These are phyloP conservation scores for Mionectes olivaceus DNA, from an alignment of 2,797 vertebrate genomes.

Conservation along the genomic window DNA sequence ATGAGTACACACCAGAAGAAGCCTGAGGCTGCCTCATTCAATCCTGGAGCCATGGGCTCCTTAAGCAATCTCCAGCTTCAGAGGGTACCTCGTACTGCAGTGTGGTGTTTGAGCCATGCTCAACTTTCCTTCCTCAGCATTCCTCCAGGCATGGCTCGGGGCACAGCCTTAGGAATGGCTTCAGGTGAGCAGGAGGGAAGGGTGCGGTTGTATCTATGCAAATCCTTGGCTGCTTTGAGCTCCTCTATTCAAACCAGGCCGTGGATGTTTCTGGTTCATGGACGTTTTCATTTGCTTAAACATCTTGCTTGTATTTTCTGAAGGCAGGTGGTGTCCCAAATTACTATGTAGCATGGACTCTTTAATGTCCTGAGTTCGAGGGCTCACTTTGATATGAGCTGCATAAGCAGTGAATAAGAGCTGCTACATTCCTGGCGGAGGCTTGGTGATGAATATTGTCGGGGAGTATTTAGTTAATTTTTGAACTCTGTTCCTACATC, in stretches of 20 bases:
- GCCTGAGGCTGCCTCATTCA: neutral
- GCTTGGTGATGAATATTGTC: neutral
- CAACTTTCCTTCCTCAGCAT: neutral
- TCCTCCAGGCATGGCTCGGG: neutral
- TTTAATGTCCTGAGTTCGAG: neutral
- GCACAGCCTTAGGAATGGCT: neutral
- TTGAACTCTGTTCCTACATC: constrained; percentile 20
- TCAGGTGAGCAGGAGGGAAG: neutral
- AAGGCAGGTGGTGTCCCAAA: neutral
- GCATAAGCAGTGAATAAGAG: neutral
- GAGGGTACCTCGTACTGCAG: neutral
- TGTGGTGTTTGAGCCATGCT: neutral
- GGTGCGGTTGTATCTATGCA: neutral
- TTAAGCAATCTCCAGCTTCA: neutral
- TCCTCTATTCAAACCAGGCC: neutral
- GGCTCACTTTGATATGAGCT: constrained; percentile 15
- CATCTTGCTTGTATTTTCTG: neutral
- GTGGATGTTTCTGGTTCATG: neutral
- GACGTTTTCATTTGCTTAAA: neutral
- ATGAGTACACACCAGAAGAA: neutral
- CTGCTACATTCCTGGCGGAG: neutral
- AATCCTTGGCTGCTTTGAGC: neutral
- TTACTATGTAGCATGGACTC: neutral
- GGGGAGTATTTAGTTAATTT: constrained; percentile 33
- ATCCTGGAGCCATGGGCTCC: neutral